These are phyloP conservation scores for Lethenteron camtschaticum DNA, from an alignment of 2,113 vertebrate genomes.

Conservation along the genomic window DNA sequence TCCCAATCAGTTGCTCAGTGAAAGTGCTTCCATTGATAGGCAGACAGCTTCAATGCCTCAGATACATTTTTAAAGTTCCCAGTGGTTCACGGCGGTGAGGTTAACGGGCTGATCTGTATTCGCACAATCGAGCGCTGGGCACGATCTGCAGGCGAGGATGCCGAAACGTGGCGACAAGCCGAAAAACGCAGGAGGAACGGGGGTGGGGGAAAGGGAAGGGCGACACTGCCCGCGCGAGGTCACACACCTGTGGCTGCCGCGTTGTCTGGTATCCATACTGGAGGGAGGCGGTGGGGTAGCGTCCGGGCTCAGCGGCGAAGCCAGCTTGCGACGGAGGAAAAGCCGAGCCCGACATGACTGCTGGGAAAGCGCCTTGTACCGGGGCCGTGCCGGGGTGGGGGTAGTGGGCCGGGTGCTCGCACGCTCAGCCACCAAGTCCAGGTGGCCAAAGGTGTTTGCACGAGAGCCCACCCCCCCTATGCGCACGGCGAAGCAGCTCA, in stretches of 20 bases:
- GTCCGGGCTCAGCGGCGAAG: slow-evolving; percentile 78
- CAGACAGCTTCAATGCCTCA: too few species aligned
- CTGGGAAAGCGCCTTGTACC: not conserved
- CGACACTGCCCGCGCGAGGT: not conserved
- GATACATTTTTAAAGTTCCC: too few species aligned
- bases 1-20: too few species aligned
- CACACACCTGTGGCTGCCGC: slow-evolving; percentile 68
- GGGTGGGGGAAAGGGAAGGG: not conserved
- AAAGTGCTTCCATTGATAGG: too few species aligned
- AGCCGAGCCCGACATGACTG: slow-evolving; percentile 84
- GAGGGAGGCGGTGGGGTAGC: slow-evolving; percentile 66
- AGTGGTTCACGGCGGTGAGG: too few species aligned
- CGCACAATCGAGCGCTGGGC: too few species aligned
- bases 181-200: not conserved
- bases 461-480: too few species aligned
- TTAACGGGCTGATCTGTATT: too few species aligned
- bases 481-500: too few species aligned
- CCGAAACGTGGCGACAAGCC: not conserved
- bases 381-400: not conserved
- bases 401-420: not conserved
- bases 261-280: slow-evolving; percentile 60
- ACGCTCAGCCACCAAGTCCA: too few species aligned
- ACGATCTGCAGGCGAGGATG: not conserved
- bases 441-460: too few species aligned
- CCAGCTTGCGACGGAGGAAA: slow-evolving; percentile 85